Base-by-base conservation (phyloP, 1,140 invertebrate genomes). In the Oncopodura yosiiana region DNA sequence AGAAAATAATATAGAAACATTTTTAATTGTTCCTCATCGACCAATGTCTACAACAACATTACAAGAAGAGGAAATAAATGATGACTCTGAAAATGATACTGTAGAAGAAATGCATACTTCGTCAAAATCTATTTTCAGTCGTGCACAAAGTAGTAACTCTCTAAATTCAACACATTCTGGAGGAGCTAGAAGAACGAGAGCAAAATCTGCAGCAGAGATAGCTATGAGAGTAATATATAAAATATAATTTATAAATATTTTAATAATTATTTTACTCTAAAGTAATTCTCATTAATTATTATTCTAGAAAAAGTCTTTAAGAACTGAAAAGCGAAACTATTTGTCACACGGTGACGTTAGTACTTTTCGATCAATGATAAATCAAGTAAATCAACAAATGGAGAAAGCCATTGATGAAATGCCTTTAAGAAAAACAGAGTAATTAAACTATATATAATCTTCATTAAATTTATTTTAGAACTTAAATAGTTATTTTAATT, bases 371-470 rank as follows among this genome's bases (percentile, higher is more conserved):
- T 3, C 18, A 18, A 51, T 57, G 55, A 49, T 50, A 39, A 19
- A 26, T 21, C 75, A 76, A 8, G 82, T 83, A 0, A 79, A 86
- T 65, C 75, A 77, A 1, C 77, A 82, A 62, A 84, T 87, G 82
- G 77, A 79, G 37, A 76, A 79, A 30, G 80, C 81, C 36, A 85
- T 86, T 44, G 76, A 84, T 48, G 74, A 78, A 56, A 84, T 86
- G 80, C 79, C 81, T 8, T 74, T 84, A 53, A 80, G 79, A 55
- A 85, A 83, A 67, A 77, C 74, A 67, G 76, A 79, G 80, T 82
- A 67, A 74, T 74, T 72, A 18, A 24, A 27, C 3, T 36, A 8
- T 18, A 5, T 30, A 4, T 30, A 18, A 34, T 16, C 8, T 36
- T 27, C 16, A 21, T 11, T 39, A 11, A 49, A 18, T 19, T 49